These are phyloP conservation scores for Agriopis marginaria DNA, from an alignment of 2,888 invertebrate genomes.

Conservation along the genomic window DNA sequence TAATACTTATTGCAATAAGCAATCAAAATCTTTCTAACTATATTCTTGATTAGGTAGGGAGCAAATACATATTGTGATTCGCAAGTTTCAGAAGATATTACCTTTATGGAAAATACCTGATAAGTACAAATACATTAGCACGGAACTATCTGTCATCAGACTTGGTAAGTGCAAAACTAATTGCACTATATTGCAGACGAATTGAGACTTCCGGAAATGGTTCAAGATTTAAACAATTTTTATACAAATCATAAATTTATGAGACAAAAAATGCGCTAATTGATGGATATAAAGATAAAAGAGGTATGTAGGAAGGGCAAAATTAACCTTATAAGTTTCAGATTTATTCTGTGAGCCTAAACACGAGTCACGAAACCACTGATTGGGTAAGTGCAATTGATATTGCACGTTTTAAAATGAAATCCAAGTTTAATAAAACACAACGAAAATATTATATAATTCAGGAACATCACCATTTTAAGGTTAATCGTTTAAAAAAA, in stretches of 20 bases:
- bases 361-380: background rate
- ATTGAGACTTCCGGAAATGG: background rate
- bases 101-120: too few species aligned
- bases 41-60: slow-evolving; percentile 12
- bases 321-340: slow-evolving; percentile 9
- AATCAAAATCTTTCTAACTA: background rate
- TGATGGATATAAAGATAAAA: background rate
- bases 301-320: slow-evolving; percentile 1
- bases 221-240: too few species aligned
- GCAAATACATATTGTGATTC: slow-evolving; percentile 1
- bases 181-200: slow-evolving; percentile 11
- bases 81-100: slow-evolving; percentile 19
- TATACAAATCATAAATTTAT: background rate
- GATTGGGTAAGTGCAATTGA: slow-evolving; percentile 14
- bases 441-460: too few species aligned
- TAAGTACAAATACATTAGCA: background rate
- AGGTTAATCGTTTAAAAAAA: too few species aligned
- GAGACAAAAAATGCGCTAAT: background rate
- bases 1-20: too few species aligned
- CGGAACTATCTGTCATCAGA: background rate
- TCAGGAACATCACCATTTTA: too few species aligned
- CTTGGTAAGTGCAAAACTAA: slow-evolving; percentile 18
- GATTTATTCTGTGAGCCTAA: background rate
- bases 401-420: slow-evolving; percentile 16
- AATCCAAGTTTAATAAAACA: too few species aligned